Evolutionary conservation across 2,113 vertebrate species (phyloP).

Genomic region (Pithys albifrons): DNA sequence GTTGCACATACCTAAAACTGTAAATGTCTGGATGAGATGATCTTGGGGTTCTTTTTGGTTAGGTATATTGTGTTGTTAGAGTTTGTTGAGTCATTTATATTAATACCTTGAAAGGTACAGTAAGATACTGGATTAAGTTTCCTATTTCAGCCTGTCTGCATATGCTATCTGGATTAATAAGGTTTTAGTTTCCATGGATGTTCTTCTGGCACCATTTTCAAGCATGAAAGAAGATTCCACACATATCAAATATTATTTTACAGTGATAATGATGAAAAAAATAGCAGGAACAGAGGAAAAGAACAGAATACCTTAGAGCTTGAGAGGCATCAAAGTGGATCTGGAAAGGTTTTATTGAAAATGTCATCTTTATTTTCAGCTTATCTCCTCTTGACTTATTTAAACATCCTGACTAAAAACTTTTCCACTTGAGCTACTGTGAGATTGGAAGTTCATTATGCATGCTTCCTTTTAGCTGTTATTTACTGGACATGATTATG

Average conservation of each 20-base stretch:
- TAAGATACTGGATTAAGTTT: background rate
- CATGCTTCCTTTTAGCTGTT: background rate
- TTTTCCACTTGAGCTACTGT: background rate
- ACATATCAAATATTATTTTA: background rate
- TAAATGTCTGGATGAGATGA: background rate
- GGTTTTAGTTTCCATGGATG: background rate
- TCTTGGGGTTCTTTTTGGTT: rapidly evolving
- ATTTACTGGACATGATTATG: background rate
- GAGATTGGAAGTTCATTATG: background rate
- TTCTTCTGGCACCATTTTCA: background rate
- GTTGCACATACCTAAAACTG: background rate
- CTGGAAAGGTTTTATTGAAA: background rate
- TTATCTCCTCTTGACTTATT: background rate
- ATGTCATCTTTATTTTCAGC: background rate
- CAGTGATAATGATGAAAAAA: background rate
- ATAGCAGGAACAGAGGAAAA: background rate
- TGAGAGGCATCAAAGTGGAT: background rate
- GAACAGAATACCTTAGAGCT: background rate
- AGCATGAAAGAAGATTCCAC: background rate
- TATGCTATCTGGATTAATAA: background rate
- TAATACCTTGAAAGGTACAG: background rate
- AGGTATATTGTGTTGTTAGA: too few species aligned
- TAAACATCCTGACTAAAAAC: background rate
- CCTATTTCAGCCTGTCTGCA: background rate
- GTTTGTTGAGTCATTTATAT: background rate